Percentiles rank a stretch among this genome's conserved stretches.
These are phyloP conservation scores for Diadophis punctatus DNA, from an alignment of 2,113 vertebrate genomes.

Conservation along the genomic window DNA sequence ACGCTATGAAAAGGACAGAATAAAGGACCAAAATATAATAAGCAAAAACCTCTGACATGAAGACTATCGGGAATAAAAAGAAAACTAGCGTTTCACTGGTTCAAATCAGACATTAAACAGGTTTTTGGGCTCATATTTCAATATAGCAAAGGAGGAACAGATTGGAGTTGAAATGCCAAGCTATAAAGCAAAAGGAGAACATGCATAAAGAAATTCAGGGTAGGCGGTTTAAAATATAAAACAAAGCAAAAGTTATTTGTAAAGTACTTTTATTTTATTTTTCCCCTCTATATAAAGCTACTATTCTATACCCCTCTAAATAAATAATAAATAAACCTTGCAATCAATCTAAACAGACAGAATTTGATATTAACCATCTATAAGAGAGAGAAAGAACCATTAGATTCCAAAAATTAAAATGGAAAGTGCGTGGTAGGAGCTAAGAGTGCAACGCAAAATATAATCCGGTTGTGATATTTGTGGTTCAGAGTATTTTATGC, in stretches of 20 bases:
- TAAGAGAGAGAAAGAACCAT: neutral
- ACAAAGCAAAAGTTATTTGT: neutral
- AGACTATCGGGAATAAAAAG: neutral
- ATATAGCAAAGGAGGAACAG: neutral
- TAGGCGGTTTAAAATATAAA: neutral
- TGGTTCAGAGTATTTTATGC: neutral
- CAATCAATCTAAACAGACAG: neutral
- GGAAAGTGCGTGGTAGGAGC: neutral
- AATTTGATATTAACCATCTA: neutral
- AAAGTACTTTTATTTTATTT: slow-evolving; percentile 5
- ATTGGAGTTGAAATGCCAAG: neutral
- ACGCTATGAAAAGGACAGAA: slow-evolving; percentile 21
- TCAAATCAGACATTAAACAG: neutral
- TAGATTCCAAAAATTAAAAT: neutral
- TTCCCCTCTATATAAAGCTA: slow-evolving; percentile 18
- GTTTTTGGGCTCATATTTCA: slow-evolving; percentile 11
- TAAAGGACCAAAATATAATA: neutral
- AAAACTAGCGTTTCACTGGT: neutral
- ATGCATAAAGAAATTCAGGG: neutral
- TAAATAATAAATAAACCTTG: neutral
- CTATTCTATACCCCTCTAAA: neutral
- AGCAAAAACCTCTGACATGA: neutral
- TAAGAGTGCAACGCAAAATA: neutral
- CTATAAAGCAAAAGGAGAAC: too few species aligned
- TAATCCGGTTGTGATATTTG: neutral